A percentile compares a stretch with the other conserved stretches of the same genome.
Conservation (phyloP, 2,888 invertebrate species). For the Liposcelis brunnea region DNA sequence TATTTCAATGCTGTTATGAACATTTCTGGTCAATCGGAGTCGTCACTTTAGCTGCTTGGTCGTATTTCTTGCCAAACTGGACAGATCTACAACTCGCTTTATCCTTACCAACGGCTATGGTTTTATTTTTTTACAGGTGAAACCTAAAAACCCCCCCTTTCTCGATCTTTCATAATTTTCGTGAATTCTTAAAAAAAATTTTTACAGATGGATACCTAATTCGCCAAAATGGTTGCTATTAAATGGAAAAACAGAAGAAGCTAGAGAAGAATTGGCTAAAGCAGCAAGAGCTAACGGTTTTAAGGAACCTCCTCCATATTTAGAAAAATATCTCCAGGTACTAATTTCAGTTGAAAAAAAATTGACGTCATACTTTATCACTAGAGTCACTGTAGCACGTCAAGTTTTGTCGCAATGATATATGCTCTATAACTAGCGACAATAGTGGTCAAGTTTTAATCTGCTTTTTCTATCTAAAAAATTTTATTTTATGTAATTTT, state of each 20-base stretch:
- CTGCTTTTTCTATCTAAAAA: background rate
- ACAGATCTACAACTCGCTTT: constrained; percentile 14
- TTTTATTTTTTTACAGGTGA: constrained; percentile 12
- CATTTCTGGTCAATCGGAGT: constrained; percentile 17
- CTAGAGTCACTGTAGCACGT: too few species aligned
- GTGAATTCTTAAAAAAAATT: too few species aligned
- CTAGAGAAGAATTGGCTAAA: constrained; percentile 11
- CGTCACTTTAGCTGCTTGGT: constrained; percentile 13
- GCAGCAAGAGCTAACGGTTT: constrained; percentile 13
- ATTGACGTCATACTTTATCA: too few species aligned
- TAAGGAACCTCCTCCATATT: background rate
- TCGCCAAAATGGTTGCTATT: constrained; percentile 15
- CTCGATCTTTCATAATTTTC: too few species aligned
- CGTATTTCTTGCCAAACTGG: constrained; percentile 14
- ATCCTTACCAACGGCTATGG: constrained; percentile 13
- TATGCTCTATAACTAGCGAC: too few species aligned
- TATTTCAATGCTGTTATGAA: constrained; percentile 14
- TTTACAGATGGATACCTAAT: constrained; percentile 15
- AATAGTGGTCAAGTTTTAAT: too few species aligned
- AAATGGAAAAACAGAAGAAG: constrained; percentile 11
- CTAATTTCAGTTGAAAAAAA: background rate
- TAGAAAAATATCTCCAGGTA: background rate
- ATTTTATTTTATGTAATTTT: background rate
- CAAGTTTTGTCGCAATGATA: too few species aligned
- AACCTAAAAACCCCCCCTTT: background rate